These are phyloP conservation scores for Sandelia bainsii DNA, from an alignment of 2,797 vertebrate species.

Conservation along the genomic window DNA sequence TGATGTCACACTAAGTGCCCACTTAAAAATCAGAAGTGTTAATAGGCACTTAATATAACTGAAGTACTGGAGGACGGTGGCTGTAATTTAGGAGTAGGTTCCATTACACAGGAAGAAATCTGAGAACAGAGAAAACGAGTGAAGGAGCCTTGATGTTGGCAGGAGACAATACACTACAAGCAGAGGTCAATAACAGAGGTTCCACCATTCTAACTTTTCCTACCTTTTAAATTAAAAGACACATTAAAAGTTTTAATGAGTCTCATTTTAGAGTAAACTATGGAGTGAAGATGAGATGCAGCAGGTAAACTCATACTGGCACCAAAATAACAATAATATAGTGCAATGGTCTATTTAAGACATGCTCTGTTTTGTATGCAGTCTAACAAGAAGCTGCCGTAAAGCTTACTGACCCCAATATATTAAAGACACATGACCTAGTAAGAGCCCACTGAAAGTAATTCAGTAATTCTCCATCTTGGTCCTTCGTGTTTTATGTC, in stretches of 20 bases:
- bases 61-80: constrained; percentile 54
- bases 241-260: too few relatives aligned
- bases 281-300: background rate
- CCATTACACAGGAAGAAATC: constrained; percentile 46
- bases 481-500: too few relatives aligned
- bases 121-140: constrained; percentile 1
- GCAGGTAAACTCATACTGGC: background rate
- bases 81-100: constrained; percentile 71
- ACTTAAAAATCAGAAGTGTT: constrained; percentile 63
- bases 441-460: background rate
- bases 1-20: constrained; percentile 62
- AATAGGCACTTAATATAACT: constrained; percentile 69
- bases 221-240: too few relatives aligned
- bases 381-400: background rate
- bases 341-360: background rate
- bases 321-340: background rate
- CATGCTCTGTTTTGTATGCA: too few relatives aligned
- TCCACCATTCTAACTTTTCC: constrained; percentile 1
- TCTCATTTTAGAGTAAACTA: constrained; percentile 40
- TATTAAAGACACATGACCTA: background rate
- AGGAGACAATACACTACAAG: constrained; percentile 17
- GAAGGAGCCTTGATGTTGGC: constrained; percentile 47
- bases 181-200: constrained; percentile 49
- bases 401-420: background rate
- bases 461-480: too few relatives aligned